Percentiles rank a stretch among this genome's conserved stretches.
Conservation (phyloP, 2,113 vertebrate species). For the Vidua chalybeata region DNA sequence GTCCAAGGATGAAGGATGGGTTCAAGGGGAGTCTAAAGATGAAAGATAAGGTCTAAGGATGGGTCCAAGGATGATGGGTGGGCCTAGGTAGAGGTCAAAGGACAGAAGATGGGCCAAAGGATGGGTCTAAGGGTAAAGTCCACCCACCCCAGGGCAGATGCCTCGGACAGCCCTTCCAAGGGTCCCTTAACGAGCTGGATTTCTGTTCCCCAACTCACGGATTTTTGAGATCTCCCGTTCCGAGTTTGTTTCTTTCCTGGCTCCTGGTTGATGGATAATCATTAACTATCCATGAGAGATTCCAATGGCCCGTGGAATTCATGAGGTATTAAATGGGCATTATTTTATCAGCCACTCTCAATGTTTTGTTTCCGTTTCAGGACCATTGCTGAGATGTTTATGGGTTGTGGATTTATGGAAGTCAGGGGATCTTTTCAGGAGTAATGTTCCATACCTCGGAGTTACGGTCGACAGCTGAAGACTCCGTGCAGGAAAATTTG, state of each 20-base stretch:
- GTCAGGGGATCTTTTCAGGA: constrained; percentile 42
- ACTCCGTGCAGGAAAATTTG: neutral
- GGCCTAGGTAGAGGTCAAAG: neutral
- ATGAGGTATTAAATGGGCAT: constrained; percentile 32
- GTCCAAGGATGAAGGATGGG: no score
- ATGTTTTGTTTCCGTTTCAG: constrained; percentile 23
- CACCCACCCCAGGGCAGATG: neutral
- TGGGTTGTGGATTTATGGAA: constrained; percentile 49
- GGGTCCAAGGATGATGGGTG: neutral
- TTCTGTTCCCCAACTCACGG: neutral
- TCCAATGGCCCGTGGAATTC: constrained; percentile 38
- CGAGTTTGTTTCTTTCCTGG: neutral
- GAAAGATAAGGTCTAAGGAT: no score
- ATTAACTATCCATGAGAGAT: constrained; percentile 35
- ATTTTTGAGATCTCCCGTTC: neutral
- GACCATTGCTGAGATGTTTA: constrained; percentile 38
- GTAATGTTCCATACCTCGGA: constrained; percentile 47
- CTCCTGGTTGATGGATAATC: constrained; percentile 28
- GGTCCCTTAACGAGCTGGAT: neutral
- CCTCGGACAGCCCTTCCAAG: accelerated
- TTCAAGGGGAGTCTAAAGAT: no score
- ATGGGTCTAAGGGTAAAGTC: neutral
- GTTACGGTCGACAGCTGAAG: constrained; percentile 48
- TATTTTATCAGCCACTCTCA: constrained; percentile 13
- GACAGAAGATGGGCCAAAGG: neutral